phyloP scores from a whole-genome alignment of 2,888 invertebrate species.

The Pristionchus maxplancki region DNA sequence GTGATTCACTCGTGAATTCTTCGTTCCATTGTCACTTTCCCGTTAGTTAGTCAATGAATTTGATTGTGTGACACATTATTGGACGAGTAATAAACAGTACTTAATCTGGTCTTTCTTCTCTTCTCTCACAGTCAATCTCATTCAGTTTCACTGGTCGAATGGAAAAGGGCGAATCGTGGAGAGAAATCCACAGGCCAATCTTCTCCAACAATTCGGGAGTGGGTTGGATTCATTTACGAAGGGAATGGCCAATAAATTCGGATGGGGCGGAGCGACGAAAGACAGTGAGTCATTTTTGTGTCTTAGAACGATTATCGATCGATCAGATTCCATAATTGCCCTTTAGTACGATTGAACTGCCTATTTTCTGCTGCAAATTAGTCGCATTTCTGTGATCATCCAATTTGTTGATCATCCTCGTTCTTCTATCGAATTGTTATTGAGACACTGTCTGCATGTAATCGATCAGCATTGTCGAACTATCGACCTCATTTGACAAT shows the following conservation, averaged over 20 bases:
- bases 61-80: conserved; percentile 18
- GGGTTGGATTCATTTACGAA: conserved; percentile 13
- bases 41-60: background rate
- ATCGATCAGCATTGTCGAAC: background rate
- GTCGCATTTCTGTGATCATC: background rate
- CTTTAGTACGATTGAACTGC: background rate
- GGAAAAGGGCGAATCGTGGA: conserved; percentile 46
- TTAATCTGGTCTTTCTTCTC: too few relatives aligned
- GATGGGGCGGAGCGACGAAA: background rate
- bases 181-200: background rate
- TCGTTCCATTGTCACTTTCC: conserved; percentile 18
- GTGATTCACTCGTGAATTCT: background rate
- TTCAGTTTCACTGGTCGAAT: conserved; percentile 46
- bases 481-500: background rate
- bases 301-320: background rate
- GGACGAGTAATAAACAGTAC: conserved; percentile 15
- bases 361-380: background rate
- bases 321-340: background rate
- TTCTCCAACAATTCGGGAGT: conserved; percentile 19
- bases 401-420: background rate
- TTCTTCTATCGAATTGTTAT: conserved; percentile 2
- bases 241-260: conserved; percentile 42
- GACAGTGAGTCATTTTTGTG: background rate
- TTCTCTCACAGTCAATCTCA: background rate
- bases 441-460: background rate